Percentiles rank a stretch among this genome's conserved stretches.
Evolutionary conservation across 2,888 invertebrate genomes (phyloP).

Genomic region (Melinaea menophilus): DNA sequence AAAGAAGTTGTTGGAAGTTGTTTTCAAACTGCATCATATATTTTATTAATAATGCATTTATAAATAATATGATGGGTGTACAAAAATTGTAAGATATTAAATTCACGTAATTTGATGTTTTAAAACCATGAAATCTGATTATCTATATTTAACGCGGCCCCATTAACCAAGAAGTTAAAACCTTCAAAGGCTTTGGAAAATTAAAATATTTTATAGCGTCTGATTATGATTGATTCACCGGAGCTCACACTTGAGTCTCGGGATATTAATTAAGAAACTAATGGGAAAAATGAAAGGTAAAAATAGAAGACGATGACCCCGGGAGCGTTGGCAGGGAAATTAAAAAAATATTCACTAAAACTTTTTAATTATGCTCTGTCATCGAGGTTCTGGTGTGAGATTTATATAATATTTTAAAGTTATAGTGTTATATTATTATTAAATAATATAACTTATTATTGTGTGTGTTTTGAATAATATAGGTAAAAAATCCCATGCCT

Average conservation of each 20-base stretch:
- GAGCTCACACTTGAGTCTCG: conserved; percentile 46
- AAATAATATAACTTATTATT: neutral
- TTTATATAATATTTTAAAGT: conserved; percentile 4
- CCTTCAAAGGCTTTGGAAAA: conserved; percentile 33
- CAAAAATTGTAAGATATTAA: neutral
- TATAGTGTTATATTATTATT: neutral
- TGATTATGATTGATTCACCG: conserved; percentile 71
- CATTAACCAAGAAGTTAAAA: conserved; percentile 14
- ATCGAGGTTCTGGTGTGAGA: conserved; percentile 19
- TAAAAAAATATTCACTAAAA: conserved; percentile 35
- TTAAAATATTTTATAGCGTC: conserved; percentile 58
- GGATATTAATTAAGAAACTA: conserved; percentile 75
- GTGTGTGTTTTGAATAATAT: too few species aligned
- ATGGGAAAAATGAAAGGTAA: conserved; percentile 63
- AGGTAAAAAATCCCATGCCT: too few species aligned
- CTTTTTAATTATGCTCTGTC: conserved; percentile 37
- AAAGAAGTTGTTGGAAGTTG: too few species aligned
- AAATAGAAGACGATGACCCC: conserved; percentile 45
- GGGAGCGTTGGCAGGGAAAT: conserved; percentile 47
- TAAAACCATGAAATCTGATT: conserved; percentile 15
- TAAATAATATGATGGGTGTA: too few species aligned
- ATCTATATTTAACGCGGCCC: conserved; percentile 16
- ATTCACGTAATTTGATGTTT: conserved; percentile 12
- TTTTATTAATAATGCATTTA: too few species aligned
- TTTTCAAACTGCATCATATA: too few species aligned